Base-by-base conservation (phyloP, 2,797 vertebrate species). In the Cottoperca gobio region DNA sequence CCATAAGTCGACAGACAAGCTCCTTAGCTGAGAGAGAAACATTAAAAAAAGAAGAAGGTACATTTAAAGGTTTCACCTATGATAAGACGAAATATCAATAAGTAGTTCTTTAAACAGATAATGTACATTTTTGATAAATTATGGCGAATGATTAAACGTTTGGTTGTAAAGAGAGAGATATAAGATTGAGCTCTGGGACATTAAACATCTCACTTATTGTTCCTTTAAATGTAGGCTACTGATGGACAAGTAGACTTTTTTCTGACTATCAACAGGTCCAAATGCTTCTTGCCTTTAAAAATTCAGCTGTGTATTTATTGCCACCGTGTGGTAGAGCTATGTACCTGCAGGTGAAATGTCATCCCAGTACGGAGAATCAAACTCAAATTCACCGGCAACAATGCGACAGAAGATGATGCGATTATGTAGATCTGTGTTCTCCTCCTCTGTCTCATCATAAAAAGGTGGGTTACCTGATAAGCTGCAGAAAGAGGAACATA, bases 371-470 rank as follows among this genome's bases (percentile, higher is more conserved):
- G 96, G 96, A 40, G 96, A 90, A 67, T 97, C 96, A 75, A 97
- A 97, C 87, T 96, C 95, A 69, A 96, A 97, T 42, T 97, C 96
- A n/a, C 96, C 95, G 16, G 92, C 95, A 70, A 97, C 94, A 58
- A 97, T 97, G 58, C 96, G 95, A 82, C 96, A 96, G 92, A 96
- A 97, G 79, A 97, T 96, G 67, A 96, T 96, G 66, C 96, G 95
- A 86, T 97, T 96, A 79, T 96, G 96, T 66, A 95, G 90, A 85
- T 96, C 95, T 2, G 93, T 95, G 82, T 96, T 95, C 67, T 97
- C 96, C 76, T 97, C 96, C 73, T 96, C 96, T 1, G 94, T 95
- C 82, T 97, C 96, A 60, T 96, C 96, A 46, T 96, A 97, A 87
- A 97, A 97, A 2, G 96, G 96, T 21, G 96, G 96, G 73, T 97